phyloP scores from a whole-genome alignment of 2,113 vertebrate species.

The Gobio gobio region DNA sequence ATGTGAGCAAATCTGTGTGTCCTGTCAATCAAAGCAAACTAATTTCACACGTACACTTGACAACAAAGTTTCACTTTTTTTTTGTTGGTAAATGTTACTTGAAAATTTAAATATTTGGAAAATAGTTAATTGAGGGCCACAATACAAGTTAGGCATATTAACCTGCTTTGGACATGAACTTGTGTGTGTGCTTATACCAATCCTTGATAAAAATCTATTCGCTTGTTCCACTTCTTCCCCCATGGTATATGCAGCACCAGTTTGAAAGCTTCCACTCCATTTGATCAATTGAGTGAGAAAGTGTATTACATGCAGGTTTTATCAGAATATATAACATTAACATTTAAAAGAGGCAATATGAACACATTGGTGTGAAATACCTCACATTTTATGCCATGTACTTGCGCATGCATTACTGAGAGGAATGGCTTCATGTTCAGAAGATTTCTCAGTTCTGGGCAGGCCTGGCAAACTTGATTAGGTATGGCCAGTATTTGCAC shows the following conservation, averaged over 20 bases:
- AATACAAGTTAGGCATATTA: background rate
- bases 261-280: background rate
- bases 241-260: constrained; percentile 29
- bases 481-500: too few species aligned
- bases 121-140: too few species aligned
- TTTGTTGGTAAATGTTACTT: too few species aligned
- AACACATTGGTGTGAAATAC: too few species aligned
- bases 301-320: background rate
- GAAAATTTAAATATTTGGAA: too few species aligned
- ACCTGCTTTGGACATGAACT: constrained; percentile 40
- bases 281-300: background rate
- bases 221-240: constrained; percentile 30
- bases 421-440: constrained; percentile 33
- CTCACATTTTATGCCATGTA: constrained; percentile 36
- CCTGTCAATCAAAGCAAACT: too few species aligned
- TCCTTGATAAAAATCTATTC: constrained; percentile 32
- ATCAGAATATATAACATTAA: too few species aligned
- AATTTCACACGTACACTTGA: too few species aligned
- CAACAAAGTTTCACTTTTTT: too few species aligned
- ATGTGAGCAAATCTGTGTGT: background rate
- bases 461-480: background rate
- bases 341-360: background rate
- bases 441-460: constrained; percentile 9
- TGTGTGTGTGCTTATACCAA: constrained; percentile 18
- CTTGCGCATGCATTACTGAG: constrained; percentile 41